Evolutionary conservation across 2,113 vertebrate species (phyloP).

Genomic region (Leucopternis melanops): DNA sequence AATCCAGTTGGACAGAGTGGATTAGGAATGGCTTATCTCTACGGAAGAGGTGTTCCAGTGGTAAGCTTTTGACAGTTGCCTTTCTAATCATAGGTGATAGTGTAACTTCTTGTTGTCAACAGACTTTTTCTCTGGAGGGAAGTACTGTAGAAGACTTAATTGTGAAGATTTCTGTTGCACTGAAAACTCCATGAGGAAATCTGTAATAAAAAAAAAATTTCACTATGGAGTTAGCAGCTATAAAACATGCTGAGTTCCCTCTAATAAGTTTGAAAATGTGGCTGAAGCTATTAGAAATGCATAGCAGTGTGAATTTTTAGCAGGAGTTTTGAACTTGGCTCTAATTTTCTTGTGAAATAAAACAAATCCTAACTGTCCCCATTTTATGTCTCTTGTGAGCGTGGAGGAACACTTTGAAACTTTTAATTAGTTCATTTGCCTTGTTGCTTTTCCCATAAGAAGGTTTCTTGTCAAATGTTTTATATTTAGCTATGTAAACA

Average conservation of each 20-base stretch:
- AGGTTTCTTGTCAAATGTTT: background rate
- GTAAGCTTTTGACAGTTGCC: slow-evolving; percentile 70
- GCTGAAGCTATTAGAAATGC: background rate
- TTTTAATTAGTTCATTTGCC: background rate
- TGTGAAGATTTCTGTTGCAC: background rate
- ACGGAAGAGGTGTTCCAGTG: slow-evolving; percentile 93
- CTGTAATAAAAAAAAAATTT: background rate
- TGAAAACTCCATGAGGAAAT: background rate
- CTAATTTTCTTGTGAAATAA: background rate
- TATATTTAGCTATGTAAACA: background rate
- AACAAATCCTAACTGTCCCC: background rate
- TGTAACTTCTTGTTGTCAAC: background rate
- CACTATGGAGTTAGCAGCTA: background rate
- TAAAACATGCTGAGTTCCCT: background rate
- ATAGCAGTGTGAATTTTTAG: background rate
- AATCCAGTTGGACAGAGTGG: slow-evolving; percentile 98
- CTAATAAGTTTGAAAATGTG: background rate
- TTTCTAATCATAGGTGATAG: background rate
- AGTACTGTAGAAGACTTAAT: background rate
- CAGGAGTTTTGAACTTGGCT: background rate
- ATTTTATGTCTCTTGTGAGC: background rate
- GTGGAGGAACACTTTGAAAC: background rate
- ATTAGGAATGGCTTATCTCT: slow-evolving; percentile 96
- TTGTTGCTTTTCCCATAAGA: background rate
- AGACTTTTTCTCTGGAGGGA: background rate